phyloP scores from a whole-genome alignment of 2,797 vertebrate species.

The Podargus strigoides region DNA sequence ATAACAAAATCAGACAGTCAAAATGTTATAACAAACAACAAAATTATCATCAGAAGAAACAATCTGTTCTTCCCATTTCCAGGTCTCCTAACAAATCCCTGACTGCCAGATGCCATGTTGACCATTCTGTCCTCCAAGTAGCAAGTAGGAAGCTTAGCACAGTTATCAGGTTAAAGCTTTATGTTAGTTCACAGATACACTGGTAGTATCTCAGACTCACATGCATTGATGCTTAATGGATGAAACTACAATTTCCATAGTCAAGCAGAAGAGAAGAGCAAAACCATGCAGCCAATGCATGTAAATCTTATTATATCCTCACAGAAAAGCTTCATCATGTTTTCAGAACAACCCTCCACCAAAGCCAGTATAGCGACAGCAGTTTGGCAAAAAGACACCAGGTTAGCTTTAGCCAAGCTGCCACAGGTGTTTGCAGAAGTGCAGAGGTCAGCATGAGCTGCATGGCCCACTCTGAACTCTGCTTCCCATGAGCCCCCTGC shows the following conservation, averaged over 20 bases:
- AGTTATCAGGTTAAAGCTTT: background rate
- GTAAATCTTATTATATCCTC: background rate
- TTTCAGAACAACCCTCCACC: background rate
- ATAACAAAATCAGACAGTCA: background rate
- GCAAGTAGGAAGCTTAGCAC: background rate
- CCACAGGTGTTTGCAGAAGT: rapidly evolving
- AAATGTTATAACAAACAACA: background rate
- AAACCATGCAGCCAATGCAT: background rate
- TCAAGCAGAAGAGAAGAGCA: background rate
- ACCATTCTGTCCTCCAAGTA: background rate
- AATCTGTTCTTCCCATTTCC: background rate
- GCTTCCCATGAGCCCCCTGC: background rate
- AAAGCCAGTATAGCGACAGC: rapidly evolving
- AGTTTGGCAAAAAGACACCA: background rate
- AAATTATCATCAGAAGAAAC: background rate
- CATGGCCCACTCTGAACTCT: background rate
- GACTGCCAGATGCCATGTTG: background rate
- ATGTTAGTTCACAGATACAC: background rate
- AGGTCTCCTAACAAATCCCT: background rate
- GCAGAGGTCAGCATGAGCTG: background rate
- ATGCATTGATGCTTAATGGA: background rate
- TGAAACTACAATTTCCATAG: background rate
- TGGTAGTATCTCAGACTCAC: background rate
- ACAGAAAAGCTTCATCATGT: rapidly evolving
- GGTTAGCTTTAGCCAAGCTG: background rate